phyloP scores from a whole-genome alignment of 2,797 vertebrate genomes.

The Oreortyx pictus region DNA sequence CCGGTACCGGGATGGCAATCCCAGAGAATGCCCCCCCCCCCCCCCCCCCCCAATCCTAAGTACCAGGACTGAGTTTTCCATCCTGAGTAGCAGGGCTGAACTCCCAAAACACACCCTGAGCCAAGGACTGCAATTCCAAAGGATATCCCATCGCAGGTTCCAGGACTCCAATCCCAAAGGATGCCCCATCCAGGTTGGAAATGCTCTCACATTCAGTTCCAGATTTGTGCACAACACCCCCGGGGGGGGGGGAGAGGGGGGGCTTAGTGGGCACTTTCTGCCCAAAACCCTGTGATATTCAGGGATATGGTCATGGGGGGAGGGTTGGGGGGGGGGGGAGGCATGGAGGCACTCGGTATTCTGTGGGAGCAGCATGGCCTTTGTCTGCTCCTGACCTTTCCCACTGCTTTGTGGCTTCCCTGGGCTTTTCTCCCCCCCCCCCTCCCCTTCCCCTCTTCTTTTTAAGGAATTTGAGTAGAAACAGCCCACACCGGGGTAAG shows the following conservation, averaged over 20 bases:
- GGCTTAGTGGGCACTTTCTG: background rate
- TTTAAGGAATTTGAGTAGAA: constrained; percentile 51
- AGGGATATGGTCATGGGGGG: rapidly evolving
- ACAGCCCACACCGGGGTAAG: background rate
- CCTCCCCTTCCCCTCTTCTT: background rate
- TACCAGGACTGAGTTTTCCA: background rate
- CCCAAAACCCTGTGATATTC: rapidly evolving
- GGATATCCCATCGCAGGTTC: background rate
- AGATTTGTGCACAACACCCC: background rate
- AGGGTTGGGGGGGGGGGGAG: background rate
- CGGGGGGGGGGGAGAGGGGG: background rate
- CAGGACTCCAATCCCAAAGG: background rate
- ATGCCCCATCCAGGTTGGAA: background rate
- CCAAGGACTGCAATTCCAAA: background rate
- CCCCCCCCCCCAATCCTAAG: too few relatives aligned
- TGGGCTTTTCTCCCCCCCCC: background rate
- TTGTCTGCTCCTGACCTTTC: constrained; percentile 66
- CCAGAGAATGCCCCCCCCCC: background rate
- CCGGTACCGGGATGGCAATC: too few relatives aligned
- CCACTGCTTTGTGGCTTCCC: constrained; percentile 21
- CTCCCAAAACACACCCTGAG: background rate
- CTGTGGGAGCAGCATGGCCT: background rate
- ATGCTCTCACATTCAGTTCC: rapidly evolving
- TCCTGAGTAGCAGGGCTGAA: background rate
- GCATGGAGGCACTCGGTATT: background rate